Conservation (phyloP, 2,797 vertebrate species). For the Moxostoma hubbsi region DNA sequence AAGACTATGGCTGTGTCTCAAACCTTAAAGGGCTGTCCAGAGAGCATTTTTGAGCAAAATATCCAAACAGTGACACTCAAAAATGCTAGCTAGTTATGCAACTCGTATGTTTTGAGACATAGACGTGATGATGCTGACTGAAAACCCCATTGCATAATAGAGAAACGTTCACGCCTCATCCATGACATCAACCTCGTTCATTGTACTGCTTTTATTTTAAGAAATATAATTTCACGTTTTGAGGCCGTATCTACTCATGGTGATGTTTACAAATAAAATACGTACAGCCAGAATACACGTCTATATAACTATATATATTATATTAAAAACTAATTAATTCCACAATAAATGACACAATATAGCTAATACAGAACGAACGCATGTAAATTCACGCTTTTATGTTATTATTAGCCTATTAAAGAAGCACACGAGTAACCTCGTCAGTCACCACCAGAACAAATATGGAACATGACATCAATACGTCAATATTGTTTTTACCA, state of each 20-base stretch:
- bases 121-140: neutral
- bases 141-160: neutral
- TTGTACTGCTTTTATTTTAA: neutral
- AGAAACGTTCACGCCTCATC: slow-evolving; percentile 8
- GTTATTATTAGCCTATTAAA: neutral
- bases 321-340: too few relatives aligned
- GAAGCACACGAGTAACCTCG: slow-evolving; percentile 13
- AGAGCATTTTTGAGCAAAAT: neutral
- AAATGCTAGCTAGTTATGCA: neutral
- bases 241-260: neutral
- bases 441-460: neutral
- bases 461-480: slow-evolving; percentile 22
- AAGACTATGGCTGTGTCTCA: slow-evolving; percentile 14
- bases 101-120: neutral
- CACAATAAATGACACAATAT: too few relatives aligned
- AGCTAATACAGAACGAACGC: neutral
- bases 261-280: neutral
- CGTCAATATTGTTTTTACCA: slow-evolving; percentile 16
- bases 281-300: neutral
- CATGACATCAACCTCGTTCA: neutral
- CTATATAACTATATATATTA: neutral
- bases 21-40: neutral
- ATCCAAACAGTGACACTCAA: neutral
- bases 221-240: neutral
- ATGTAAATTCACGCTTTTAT: neutral